phyloP scores from a whole-genome alignment of 2,888 invertebrate genomes.

The Xanthorhoe spadicearia region DNA sequence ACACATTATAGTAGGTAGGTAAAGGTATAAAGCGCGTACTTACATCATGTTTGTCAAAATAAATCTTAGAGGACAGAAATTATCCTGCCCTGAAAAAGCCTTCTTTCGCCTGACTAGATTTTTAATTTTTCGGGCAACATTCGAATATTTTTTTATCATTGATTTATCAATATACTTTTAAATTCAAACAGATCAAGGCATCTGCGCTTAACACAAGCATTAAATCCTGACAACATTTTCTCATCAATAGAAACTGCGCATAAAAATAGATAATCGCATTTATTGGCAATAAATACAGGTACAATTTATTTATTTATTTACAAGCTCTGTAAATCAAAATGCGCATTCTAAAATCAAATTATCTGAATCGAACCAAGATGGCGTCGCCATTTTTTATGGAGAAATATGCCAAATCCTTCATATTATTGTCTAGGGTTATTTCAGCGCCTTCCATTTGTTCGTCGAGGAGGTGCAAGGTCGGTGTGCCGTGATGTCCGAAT shows the following conservation, averaged over 20 bases:
- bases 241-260: constrained; percentile 46
- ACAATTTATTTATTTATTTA: constrained; percentile 80
- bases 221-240: no score
- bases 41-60: no score
- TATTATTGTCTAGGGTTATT: constrained; percentile 91
- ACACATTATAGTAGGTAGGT: no score
- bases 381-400: constrained; percentile 93
- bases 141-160: no score
- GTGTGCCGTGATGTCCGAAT: constrained; percentile 64
- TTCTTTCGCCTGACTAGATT: no score
- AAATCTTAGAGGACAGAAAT: no score
- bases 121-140: no score
- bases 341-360: constrained; percentile 53
- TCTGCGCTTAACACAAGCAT: no score
- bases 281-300: constrained; percentile 77
- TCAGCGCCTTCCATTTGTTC: constrained; percentile 86
- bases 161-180: no score
- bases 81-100: no score
- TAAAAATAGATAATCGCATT: constrained; percentile 75
- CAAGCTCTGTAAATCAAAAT: constrained; percentile 64
- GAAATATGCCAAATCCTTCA: constrained; percentile 92
- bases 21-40: no score
- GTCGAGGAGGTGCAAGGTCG: constrained; percentile 81
- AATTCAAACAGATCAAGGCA: no score
- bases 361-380: constrained; percentile 88